Evolutionary conservation across 2,888 invertebrate species (phyloP).

Genomic region (Patella depressa): DNA sequence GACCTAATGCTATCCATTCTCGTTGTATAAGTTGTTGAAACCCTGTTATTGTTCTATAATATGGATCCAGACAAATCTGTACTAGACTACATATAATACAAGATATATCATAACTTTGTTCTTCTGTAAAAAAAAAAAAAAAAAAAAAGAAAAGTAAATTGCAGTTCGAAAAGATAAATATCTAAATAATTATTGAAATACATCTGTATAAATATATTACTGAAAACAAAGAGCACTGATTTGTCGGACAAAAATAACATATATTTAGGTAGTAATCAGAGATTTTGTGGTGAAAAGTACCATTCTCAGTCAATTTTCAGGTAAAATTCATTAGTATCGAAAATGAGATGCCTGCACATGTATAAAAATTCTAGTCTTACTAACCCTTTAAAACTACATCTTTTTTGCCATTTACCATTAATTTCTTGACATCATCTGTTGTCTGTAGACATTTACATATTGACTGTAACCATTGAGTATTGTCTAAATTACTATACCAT

Average conservation of each 20-base stretch:
- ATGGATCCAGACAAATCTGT: slow-evolving; percentile 88
- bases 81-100: slow-evolving; percentile 86
- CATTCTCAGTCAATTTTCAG: no score
- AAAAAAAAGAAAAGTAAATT: not conserved
- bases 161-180: no score
- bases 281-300: no score
- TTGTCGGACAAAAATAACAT: no score
- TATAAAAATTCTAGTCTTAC: not conserved
- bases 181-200: no score
- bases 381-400: slow-evolving; percentile 89
- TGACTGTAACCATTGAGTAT: slow-evolving; percentile 86
- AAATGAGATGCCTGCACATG: no score
- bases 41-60: slow-evolving; percentile 85
- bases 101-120: slow-evolving; percentile 87
- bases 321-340: no score
- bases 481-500: slow-evolving; percentile 72
- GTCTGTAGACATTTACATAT: slow-evolving; percentile 84
- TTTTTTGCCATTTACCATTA: slow-evolving; percentile 74
- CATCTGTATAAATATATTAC: no score
- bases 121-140: slow-evolving; percentile 73
- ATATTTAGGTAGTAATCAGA: no score
- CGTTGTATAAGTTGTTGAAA: slow-evolving; percentile 93
- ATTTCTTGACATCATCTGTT: slow-evolving; percentile 81
- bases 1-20: slow-evolving; percentile 94
- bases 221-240: no score